A percentile compares a stretch with the other conserved stretches of the same genome.
phyloP scores from a whole-genome alignment of 1,140 invertebrate genomes.

The Nasonia vitripennis region DNA sequence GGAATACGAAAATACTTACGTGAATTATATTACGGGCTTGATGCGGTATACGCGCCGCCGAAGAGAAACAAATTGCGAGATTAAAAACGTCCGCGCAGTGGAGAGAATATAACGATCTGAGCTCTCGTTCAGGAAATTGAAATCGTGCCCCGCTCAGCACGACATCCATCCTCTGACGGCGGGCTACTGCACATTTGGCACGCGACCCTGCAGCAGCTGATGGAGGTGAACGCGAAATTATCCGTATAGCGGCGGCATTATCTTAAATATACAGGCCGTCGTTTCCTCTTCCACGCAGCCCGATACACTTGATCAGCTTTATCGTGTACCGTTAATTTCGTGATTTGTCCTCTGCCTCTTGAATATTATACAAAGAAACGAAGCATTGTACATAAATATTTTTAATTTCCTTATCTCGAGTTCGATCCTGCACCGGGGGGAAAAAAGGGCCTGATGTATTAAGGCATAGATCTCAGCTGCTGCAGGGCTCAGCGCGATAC shows the following conservation, averaged over 20 bases:
- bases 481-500: background rate
- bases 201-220: conserved; percentile 9
- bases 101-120: background rate
- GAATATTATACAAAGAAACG: background rate
- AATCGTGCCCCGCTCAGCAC: conserved; percentile 24
- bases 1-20: conserved; percentile 12
- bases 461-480: background rate
- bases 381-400: background rate
- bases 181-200: conserved; percentile 37
- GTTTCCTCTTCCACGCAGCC: no score
- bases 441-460: background rate
- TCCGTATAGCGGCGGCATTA: no score
- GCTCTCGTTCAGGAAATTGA: conserved; percentile 24
- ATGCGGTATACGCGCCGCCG: background rate
- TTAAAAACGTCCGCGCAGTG: background rate
- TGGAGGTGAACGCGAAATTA: no score
- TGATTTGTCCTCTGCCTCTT: no score
- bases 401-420: background rate
- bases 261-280: no score
- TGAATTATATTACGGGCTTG: background rate
- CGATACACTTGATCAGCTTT: background rate
- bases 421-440: background rate
- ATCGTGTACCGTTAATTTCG: no score
- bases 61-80: background rate
- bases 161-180: conserved; percentile 16